Conservation (phyloP, 2,888 invertebrate genomes). For the Seladonia tumulorum region DNA sequence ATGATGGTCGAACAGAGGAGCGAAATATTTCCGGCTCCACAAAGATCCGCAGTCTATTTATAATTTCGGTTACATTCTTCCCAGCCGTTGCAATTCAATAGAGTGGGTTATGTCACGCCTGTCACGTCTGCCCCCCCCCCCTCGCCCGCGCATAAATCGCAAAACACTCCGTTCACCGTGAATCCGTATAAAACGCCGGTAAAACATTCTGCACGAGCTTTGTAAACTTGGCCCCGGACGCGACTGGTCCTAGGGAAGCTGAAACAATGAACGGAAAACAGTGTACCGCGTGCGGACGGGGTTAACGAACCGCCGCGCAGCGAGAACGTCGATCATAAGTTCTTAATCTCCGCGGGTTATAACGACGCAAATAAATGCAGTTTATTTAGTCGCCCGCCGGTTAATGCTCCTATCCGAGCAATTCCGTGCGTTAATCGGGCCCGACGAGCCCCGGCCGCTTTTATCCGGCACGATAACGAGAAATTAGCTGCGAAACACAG, state of each 20-base stretch:
- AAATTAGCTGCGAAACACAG: slow-evolving; percentile 63
- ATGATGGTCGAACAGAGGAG: neutral
- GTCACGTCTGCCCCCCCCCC: neutral
- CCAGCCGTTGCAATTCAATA: neutral
- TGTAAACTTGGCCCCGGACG: neutral
- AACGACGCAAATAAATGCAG: slow-evolving; percentile 49
- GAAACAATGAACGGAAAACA: neutral
- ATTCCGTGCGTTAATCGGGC: slow-evolving; percentile 57
- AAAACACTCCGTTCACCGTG: neutral
- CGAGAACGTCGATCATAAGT: slow-evolving; percentile 57
- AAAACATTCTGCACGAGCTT: neutral
- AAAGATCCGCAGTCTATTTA: neutral
- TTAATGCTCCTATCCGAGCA: slow-evolving; percentile 59
- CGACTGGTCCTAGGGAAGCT: neutral
- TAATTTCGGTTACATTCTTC: neutral
- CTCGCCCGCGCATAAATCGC: neutral
- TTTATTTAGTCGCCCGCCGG: slow-evolving; percentile 47
- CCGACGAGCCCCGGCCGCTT: slow-evolving; percentile 34
- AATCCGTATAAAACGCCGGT: neutral
- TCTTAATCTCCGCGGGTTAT: slow-evolving; percentile 43
- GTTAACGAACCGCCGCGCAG: slow-evolving; percentile 1
- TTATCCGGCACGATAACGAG: slow-evolving; percentile 61
- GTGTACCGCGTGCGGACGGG: neutral
- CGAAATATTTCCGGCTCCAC: neutral
- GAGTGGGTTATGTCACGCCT: neutral